A percentile compares a stretch with the other conserved stretches of the same genome.
Conservation (phyloP, 1,140 invertebrate species). For the Meloidogyne hapla region DNA sequence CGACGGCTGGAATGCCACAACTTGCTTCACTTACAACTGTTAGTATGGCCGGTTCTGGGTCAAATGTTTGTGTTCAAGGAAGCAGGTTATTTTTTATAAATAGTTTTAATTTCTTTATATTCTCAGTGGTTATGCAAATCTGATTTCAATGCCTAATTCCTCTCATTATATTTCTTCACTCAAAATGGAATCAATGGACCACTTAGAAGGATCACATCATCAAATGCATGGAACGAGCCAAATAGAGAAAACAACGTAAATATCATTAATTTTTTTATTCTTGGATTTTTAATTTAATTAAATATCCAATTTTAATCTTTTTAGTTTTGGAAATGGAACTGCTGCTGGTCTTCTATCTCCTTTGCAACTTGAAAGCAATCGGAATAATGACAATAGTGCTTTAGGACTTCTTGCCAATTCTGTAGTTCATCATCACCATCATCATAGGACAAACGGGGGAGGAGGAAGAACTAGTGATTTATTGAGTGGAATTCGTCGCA, state of each 20-base stretch:
- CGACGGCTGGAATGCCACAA: constrained; percentile 23
- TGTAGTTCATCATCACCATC: constrained; percentile 17
- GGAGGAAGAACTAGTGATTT: constrained; percentile 33
- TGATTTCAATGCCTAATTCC: constrained; percentile 37
- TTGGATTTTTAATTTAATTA: background rate
- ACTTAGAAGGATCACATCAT: constrained; percentile 22
- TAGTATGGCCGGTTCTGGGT: constrained; percentile 29
- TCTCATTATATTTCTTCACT: constrained; percentile 37
- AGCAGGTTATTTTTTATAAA: background rate
- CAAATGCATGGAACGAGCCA: constrained; percentile 26
- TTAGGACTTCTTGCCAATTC: constrained; percentile 12
- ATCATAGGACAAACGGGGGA: constrained; percentile 36
- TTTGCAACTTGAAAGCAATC: constrained; percentile 31
- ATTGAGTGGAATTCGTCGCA: constrained; percentile 35
- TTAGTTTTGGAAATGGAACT: constrained; percentile 39
- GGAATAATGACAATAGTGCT: constrained; percentile 13
- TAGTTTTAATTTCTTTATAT: constrained; percentile 16
- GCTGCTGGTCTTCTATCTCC: constrained; percentile 36
- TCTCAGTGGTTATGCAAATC: constrained; percentile 36
- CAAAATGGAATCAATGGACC: constrained; percentile 43
- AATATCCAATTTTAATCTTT: background rate
- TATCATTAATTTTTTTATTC: constrained; percentile 11
- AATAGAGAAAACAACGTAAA: constrained; percentile 23
- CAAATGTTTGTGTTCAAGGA: constrained; percentile 9
- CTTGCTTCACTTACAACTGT: constrained; percentile 38